Percentiles rank a stretch among this genome's conserved stretches.
Evolutionary conservation across 2,113 vertebrate genomes (phyloP).

Genomic region (Vidua macroura): DNA sequence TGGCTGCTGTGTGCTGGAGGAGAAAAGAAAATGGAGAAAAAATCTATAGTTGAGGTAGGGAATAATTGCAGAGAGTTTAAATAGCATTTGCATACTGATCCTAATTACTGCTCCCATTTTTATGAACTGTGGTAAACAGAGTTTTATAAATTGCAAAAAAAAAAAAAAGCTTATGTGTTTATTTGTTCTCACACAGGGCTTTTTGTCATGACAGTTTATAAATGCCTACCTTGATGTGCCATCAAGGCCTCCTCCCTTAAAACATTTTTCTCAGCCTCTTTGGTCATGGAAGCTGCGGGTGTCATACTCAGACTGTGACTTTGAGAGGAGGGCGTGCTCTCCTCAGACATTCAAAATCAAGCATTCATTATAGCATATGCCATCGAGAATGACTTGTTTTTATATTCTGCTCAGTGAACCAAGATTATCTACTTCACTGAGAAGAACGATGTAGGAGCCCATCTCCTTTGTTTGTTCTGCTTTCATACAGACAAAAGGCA

Average conservation of each 20-base stretch:
- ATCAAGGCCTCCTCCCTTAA: not conserved
- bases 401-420: slow-evolving; percentile 34
- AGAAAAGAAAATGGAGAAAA: not conserved
- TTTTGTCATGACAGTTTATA: not conserved
- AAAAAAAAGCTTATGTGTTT: not conserved
- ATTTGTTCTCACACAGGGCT: not conserved
- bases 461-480: slow-evolving; percentile 42
- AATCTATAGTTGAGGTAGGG: not conserved
- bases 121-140: not conserved
- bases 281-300: not conserved
- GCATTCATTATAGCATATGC: not conserved
- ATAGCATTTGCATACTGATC: slow-evolving; percentile 24
- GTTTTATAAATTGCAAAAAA: slow-evolving; percentile 1
- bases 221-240: not conserved
- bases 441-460: not conserved
- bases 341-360: not conserved
- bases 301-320: not conserved
- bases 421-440: slow-evolving; percentile 32
- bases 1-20: not conserved
- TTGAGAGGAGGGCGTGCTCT: not conserved
- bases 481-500: slow-evolving; percentile 40
- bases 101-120: slow-evolving; percentile 16
- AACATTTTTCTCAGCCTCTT: not conserved
- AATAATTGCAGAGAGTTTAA: slow-evolving; percentile 7
- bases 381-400: not conserved